A percentile compares a stretch with the other conserved stretches of the same genome.
Conservation (phyloP, 2,888 invertebrate species). For the Stomorhina lunata region DNA sequence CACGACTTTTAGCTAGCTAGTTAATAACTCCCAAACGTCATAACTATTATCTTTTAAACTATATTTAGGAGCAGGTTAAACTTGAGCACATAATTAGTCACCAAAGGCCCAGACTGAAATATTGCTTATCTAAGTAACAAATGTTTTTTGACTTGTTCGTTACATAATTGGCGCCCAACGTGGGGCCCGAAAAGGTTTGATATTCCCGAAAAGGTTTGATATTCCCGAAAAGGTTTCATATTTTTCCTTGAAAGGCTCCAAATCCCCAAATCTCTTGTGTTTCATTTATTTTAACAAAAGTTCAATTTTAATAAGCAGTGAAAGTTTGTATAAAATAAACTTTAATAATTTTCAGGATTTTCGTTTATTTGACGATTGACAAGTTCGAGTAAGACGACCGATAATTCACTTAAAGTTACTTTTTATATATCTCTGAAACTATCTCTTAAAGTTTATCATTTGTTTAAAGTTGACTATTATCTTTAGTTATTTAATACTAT, state of each 20-base stretch:
- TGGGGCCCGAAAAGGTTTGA: not conserved
- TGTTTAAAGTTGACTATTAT: not conserved
- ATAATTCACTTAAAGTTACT: not conserved
- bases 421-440: not conserved
- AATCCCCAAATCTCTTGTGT: not conserved
- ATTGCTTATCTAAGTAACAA: too few species aligned
- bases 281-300: not conserved
- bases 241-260: not conserved
- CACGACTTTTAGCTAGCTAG: too few species aligned
- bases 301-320: too few species aligned
- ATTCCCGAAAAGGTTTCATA: too few species aligned
- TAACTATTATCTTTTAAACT: too few species aligned
- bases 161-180: constrained; percentile 1
- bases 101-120: too few species aligned
- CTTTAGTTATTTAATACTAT: not conserved
- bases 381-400: not conserved
- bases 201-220: too few species aligned
- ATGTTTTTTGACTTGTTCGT: too few species aligned
- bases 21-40: too few species aligned
- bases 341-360: not conserved
- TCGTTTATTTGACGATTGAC: not conserved
- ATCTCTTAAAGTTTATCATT: not conserved
- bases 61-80: too few species aligned
- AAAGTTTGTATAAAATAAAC: not conserved
- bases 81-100: too few species aligned